Conservation (phyloP, 2,113 vertebrate species). For the Microtus richardsoni region DNA sequence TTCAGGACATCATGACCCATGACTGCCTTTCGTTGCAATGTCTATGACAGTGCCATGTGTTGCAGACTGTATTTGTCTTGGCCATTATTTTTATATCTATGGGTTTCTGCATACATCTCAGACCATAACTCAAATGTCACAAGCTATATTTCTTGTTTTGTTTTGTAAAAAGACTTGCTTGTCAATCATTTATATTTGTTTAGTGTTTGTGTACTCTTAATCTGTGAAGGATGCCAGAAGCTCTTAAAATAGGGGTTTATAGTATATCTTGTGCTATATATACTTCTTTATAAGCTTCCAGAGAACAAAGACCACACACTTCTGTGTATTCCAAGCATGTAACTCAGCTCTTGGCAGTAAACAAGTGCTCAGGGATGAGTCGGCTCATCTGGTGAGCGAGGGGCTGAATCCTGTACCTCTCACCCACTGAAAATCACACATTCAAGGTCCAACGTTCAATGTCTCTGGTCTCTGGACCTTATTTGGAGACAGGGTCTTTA, state of each 20-base stretch:
- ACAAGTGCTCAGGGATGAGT: not conserved
- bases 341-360: not conserved
- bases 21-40: not conserved
- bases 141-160: not conserved
- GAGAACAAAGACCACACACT: too few species aligned
- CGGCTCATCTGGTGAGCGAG: not conserved
- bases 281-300: not conserved
- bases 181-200: not conserved
- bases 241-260: not conserved
- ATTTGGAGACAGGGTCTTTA: not conserved
- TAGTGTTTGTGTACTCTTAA: not conserved
- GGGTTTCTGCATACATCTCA: constrained; percentile 11
- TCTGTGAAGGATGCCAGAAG: not conserved
- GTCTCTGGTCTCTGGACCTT: not conserved
- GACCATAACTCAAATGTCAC: not conserved
- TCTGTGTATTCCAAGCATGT: fast-evolving
- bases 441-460: not conserved
- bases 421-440: not conserved
- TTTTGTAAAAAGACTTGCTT: not conserved
- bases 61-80: not conserved
- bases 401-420: not conserved
- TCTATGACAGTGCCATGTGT: not conserved
- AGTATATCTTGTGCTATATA: not conserved
- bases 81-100: not conserved
- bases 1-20: not conserved